Conservation (phyloP, 1,140 invertebrate genomes). For the Pseudomyrmex pallidus region DNA sequence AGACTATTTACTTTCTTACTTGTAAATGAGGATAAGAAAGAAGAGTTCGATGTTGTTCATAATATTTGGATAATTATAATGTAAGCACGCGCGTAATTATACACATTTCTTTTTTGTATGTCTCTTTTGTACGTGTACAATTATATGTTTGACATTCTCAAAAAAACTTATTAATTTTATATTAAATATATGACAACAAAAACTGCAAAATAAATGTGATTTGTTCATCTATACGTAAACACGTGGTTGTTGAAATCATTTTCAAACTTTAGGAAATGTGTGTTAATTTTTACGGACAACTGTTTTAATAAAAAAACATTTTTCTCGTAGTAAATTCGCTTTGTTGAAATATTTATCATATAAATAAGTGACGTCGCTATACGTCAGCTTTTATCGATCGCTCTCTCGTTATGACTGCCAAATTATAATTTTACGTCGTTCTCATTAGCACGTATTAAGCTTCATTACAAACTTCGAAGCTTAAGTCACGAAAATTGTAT, state of each 20-base stretch:
- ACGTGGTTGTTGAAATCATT: background rate
- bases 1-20: conserved; percentile 33
- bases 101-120: too few relatives aligned
- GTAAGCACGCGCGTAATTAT: background rate
- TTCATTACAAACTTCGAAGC: conserved; percentile 27
- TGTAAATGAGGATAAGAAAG: conserved; percentile 13
- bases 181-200: conserved; percentile 11
- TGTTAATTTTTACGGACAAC: background rate
- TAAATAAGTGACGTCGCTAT: background rate
- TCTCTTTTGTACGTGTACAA: background rate
- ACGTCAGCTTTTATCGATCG: background rate
- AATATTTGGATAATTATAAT: conserved; percentile 7
- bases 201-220: conserved; percentile 32
- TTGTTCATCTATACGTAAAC: background rate
- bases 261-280: background rate
- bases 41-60: conserved; percentile 41
- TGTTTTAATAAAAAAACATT: conserved; percentile 1
- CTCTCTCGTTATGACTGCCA: background rate
- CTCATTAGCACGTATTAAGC: conserved; percentile 2
- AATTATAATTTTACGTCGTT: conserved; percentile 21
- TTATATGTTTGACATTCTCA: background rate
- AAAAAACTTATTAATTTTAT: background rate
- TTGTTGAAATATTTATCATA: background rate
- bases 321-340: background rate
- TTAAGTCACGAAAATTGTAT: background rate